Evolutionary conservation across 2,888 invertebrate genomes (phyloP), one percentile per base, ranked within the genome.

Genomic region (Nymphalis urticae): DNA sequence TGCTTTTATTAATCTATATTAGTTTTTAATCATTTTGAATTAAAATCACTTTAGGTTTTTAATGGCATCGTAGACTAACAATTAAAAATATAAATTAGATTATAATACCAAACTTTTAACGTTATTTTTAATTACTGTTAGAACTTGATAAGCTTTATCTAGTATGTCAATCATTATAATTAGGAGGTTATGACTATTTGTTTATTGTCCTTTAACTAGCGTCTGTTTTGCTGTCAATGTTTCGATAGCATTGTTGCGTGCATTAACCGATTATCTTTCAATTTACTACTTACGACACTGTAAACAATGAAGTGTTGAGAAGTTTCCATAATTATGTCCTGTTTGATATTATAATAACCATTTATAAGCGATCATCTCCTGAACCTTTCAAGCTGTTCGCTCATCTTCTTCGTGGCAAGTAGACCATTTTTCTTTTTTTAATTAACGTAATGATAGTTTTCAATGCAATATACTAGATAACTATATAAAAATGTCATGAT

Each of bases 321-420:
- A 32, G 27, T 56, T 56, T 32, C 32, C 42, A 19, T 19, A 42
- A 58, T 36, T 58, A 58, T 42, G 5, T 19, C 36, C n/a, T 58
- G 58, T 42, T 9, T 36, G 6, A 10, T 42, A 21, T 36, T 9
- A 32, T n/a, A 42, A 58, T 58, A 16, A 9, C 42, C 42, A 19
- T 58, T 58, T 58, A 58, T 58, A 58, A 58, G 58, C 36, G 19
- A 58, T n/a, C 27, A 42, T 42, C 42, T 17, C 19, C 19, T 58
- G 36, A 58, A 1, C 9, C 3, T 6, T 36, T 9, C 58, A 27
- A 42, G 36, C 10, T 53, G 21, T 17, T 21, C 27, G 42, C 50
- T 62, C 48, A 54, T 54, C 53, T 17, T 48, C 7, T 47, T 32
- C 66, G 53, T 19, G 60, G 66, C 42, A 53, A 66, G 66, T 19